Evolutionary conservation across 2,797 vertebrate genomes (phyloP), one percentile per base, ranked within the genome.

Genomic region (Sternarchorhynchus goeldii): DNA sequence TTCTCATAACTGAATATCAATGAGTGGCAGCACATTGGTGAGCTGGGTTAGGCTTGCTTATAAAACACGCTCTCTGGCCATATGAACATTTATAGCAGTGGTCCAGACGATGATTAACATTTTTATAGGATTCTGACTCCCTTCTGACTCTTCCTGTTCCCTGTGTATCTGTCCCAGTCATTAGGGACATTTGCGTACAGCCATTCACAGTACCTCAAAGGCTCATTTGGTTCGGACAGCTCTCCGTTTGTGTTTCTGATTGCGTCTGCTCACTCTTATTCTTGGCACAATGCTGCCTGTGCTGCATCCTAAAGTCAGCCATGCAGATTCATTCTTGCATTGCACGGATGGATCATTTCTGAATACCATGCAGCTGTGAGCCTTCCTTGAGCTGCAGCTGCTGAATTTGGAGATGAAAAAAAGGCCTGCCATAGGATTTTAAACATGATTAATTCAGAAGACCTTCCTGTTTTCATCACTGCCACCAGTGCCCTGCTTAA

Each of bases 91-190:
- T 91, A 91, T 83, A 74, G 88, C 85, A 82, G 79, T 78, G 88
- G 86, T 45, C 85, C 88, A 91, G 88, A 90, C 87, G 84, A 84
- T 86, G 86, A 92, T 91, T 89, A 90, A 91, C 87, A 88, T 91
- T 90, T 91, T 90, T 87, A 90, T 55, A 31, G 77, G 88, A 88
- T 82, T 90, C 85, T 80, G 84, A 86, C 84, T 86, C 86, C 82
- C 74, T 60, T 76, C 81, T 88, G 83, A 53, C 85, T 84, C 88
- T 85, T 83, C 79, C 5, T 53, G 81, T 84, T 82, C 78, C 85
- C 81, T 72, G 81, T 64, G 73, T 71, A 55, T 81, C 83, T 83
- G 85, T 31, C 75, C 56, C 78, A 73, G 83, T 86, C 84, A 81
- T 89, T 82, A 84, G 57, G 65, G 77, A 85, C 72, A 12, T 82